phyloP scores from a whole-genome alignment of 1,140 invertebrate genomes.

The Sinonovacula constricta region DNA sequence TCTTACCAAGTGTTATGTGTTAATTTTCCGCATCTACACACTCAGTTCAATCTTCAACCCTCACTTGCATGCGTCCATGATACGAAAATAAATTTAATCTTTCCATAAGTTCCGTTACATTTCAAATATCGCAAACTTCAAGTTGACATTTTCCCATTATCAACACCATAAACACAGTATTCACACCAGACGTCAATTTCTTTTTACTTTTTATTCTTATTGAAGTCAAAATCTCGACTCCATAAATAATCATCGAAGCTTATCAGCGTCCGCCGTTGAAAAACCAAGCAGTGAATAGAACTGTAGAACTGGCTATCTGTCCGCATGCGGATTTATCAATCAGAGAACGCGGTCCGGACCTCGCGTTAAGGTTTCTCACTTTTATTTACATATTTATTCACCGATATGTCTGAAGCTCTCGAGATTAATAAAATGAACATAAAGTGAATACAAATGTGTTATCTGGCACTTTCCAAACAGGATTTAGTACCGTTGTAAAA shows the following conservation, averaged over 20 bases:
- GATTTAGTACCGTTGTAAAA: too few species aligned
- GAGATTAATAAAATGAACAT: slow-evolving; percentile 51
- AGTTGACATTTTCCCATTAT: too few species aligned
- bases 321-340: background rate
- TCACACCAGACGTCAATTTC: background rate
- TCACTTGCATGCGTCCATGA: too few species aligned
- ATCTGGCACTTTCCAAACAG: slow-evolving; percentile 30
- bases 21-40: too few species aligned
- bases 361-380: background rate
- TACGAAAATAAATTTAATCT: too few species aligned
- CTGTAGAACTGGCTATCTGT: background rate
- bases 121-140: too few species aligned
- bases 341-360: background rate
- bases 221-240: background rate
- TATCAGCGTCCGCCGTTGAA: background rate
- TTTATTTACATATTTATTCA: slow-evolving; percentile 44
- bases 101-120: too few species aligned
- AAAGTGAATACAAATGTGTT: slow-evolving; percentile 51
- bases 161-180: too few species aligned
- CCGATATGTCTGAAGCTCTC: slow-evolving; percentile 33
- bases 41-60: too few species aligned
- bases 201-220: background rate
- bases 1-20: too few species aligned
- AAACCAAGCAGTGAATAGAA: background rate
- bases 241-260: background rate